Conservation (phyloP, 2,797 vertebrate species). For the Betta splendens region DNA sequence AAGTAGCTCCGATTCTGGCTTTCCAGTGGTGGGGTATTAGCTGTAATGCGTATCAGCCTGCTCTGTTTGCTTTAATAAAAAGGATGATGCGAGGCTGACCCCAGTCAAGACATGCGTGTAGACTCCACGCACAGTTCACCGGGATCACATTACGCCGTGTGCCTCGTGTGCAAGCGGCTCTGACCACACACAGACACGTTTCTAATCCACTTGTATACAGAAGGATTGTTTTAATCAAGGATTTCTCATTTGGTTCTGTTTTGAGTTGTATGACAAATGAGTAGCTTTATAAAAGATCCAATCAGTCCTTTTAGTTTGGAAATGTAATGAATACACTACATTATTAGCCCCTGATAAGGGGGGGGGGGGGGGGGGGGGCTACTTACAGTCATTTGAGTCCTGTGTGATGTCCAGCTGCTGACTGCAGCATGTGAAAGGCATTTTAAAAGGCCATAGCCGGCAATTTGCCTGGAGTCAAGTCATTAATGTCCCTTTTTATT, state of each 20-base stretch:
- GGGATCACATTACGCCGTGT: constrained; percentile 63
- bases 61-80: constrained; percentile 82
- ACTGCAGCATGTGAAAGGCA: constrained; percentile 80
- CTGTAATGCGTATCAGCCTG: constrained; percentile 73
- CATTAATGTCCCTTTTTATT: constrained; percentile 84
- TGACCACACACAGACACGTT: constrained; percentile 72
- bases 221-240: constrained; percentile 57
- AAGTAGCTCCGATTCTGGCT: constrained; percentile 69
- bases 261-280: constrained; percentile 64
- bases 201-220: constrained; percentile 49
- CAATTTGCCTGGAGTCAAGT: constrained; percentile 78
- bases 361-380: constrained; percentile 67
- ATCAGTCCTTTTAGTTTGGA: constrained; percentile 56
- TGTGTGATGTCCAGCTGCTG: constrained; percentile 78
- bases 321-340: constrained; percentile 58
- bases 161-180: constrained; percentile 37
- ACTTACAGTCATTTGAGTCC: constrained; percentile 63
- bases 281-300: constrained; percentile 65
- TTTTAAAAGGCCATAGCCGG: constrained; percentile 73
- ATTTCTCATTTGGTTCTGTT: constrained; percentile 45
- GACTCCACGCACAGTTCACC: constrained; percentile 55
- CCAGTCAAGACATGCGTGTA: constrained; percentile 48
- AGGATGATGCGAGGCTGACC: constrained; percentile 71
- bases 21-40: constrained; percentile 71
- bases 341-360: constrained; percentile 61